A percentile compares a stretch with the other conserved stretches of the same genome.
Conservation (phyloP, 2,797 vertebrate species). For the Buceros bicornis region DNA sequence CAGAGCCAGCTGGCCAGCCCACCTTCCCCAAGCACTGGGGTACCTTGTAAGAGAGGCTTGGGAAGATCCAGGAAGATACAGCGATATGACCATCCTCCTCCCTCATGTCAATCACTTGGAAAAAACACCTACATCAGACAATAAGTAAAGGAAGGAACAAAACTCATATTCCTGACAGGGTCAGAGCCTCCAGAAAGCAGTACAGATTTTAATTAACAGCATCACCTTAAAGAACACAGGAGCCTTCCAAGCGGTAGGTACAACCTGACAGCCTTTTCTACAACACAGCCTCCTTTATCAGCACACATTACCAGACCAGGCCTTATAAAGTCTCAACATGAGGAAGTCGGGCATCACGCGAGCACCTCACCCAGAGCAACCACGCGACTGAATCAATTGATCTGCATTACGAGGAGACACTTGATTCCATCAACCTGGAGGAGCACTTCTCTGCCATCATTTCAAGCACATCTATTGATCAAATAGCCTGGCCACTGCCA, state of each 20-base stretch:
- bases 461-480: constrained; percentile 80
- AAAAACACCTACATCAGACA: neutral
- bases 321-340: constrained; percentile 25
- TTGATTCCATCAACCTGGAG: constrained; percentile 62
- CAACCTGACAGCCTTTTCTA: neutral
- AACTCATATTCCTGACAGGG: neutral
- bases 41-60: neutral
- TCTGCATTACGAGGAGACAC: constrained; percentile 56
- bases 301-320: neutral
- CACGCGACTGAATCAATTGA: constrained; percentile 60
- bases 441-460: constrained; percentile 62
- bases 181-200: neutral
- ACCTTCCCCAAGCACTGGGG: neutral
- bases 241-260: neutral
- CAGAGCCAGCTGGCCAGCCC: neutral
- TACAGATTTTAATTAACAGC: constrained; percentile 1
- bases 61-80: neutral
- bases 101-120: neutral
- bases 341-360: neutral
- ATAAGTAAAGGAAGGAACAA: neutral
- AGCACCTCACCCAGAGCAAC: neutral
- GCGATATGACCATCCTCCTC: neutral
- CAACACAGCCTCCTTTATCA: neutral
- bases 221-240: neutral
- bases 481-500: constrained; percentile 68